Base-by-base conservation (phyloP, 1,140 invertebrate species). In the Drosophila sturtevanti region DNA sequence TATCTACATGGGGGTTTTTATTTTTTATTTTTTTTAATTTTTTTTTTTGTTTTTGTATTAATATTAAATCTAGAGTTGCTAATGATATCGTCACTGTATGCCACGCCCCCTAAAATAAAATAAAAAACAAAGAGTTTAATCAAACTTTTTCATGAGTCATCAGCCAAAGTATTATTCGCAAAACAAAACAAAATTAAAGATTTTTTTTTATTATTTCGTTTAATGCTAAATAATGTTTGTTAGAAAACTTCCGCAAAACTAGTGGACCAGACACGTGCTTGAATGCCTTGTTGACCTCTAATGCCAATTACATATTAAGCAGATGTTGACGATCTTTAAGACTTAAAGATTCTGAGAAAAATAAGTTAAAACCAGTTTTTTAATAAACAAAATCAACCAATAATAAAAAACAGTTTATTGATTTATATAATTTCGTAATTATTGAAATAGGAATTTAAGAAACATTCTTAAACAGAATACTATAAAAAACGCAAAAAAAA, bases 91-190 rank as follows among this genome's bases (percentile, higher is more conserved):
- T 35, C 18, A 12, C n/a, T 11, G 0, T 35, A 6, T 37, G 16
- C 18, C 41, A 48, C 41, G 41, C 41, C 55, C 11, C 55, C 18
- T 34, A 18, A 16, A 16, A 31, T 22, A 3, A 72, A 37, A 21
- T 12, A 27, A 35, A 16, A 35, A 41, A 73, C 1, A 2, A 24
- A 24, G 1, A n/a, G n/a, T n/a, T 37, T 31, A 24, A 52, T 35
- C 11, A 18, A 24, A 27, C 14, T 21, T 11, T 34, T 44, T 14
- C 10, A 60, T 66, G 62, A 60, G 11, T 66, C 72, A 74, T 14
- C 52, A 14, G 9, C 9, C 31, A 0, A 0, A 37, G 1, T 14
- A 31, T 44, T 68, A 5, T 68, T 62, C 58, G 31, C 44, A n/a
- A 65, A 38, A 4, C 12, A 18, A 12, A 18, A 9, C n/a, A 31